Evolutionary conservation across 1,140 invertebrate species (phyloP), one percentile per base, ranked within the genome.

Genomic region (Trichoplusia ni): DNA sequence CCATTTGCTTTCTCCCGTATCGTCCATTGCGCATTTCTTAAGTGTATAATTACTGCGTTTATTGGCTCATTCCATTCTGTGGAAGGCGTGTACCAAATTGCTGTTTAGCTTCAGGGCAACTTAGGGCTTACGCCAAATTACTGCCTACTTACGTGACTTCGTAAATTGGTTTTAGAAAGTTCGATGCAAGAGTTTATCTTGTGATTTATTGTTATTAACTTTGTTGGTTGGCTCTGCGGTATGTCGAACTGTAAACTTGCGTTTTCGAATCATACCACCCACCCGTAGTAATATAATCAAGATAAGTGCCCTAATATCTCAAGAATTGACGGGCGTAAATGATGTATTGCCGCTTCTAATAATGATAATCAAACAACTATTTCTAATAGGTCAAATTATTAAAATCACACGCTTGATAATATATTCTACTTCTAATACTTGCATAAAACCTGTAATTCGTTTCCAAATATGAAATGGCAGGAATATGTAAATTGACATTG

Each of bases 31-130:
- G 40, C 59, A 65, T 63, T 56, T 67, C 66, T 49, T 56, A 67
- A 69, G 64, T 53, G 64, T 64, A 65, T 76, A 77, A 73, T 77
- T 77, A 77, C 69, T 75, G 53, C 67, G 64, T 40, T 42, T 75
- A 70, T 71, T 64, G 68, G 63, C 27, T 47, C 42, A 62, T 67
- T 62, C 38, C 44, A 44, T 29, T 44, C 60, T 35, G 25, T 56
- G 11, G 16, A 19, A 54, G 49, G 49, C 53, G 60, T 64, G 44
- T 29, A 63, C 56, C 25, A 71, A 70, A 67, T 67, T 66, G 35
- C 69, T 56, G 53, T 40, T 59, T 64, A 11, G 64, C 71, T 69
- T 58, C 46, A 69, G 62, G 75, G 67, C 65, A 47, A n/a, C 47
- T 62, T 58, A 56, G 47, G 64, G 69, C 60, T 71, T 60, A 66